Evolutionary conservation across 1,140 invertebrate species (phyloP), one percentile per base, ranked within the genome.

Genomic region (Drosophila nigrodunni): DNA sequence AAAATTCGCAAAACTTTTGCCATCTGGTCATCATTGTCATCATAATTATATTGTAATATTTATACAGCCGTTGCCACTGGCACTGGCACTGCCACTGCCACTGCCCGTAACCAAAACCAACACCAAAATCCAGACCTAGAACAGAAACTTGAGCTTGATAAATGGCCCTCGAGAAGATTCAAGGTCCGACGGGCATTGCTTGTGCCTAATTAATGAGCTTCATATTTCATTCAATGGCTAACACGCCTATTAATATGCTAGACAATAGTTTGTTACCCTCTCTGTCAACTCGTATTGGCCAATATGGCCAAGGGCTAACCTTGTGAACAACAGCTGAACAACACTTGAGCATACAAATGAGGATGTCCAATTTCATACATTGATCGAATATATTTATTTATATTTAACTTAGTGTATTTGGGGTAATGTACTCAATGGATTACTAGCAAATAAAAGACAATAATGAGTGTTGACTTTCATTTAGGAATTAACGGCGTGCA

Each of bases 1-100:
- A 82, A 86, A 87, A 85, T 87, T 87, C 70, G 61, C 49, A 35
- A 50, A 83, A 86, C 77, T 76, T 85, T 81, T 81, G 66, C 49
- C 47, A 57, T 57, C 55, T 65, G 46, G 47, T 55, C 55, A 71
- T 86, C 66, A 69, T 82, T 67, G 70, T 64, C 70, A 68, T 82
- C 70, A 87, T 85, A 82, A 85, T 85, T 72, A 87, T 78, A 82
- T 75, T 82, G 75, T 78, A 78, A 82, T 87, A 87, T 81, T 74
- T 71, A 71, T 71, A 64, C 37, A 62, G 67, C 67, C 69, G 55
- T 30, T 44, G 57, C 11, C 9, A 50, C 39, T 58, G 30, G 39
- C 37, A 34, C 11, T 25, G 3, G 39, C 37, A 34, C 11, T 25
- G 3, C 54, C 37, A 34, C 11, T 25, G 3, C 54, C 54, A 30